Evolutionary conservation across 2,888 invertebrate species (phyloP), one percentile per base, ranked within the genome.

Genomic region (Eristalis intricaria): DNA sequence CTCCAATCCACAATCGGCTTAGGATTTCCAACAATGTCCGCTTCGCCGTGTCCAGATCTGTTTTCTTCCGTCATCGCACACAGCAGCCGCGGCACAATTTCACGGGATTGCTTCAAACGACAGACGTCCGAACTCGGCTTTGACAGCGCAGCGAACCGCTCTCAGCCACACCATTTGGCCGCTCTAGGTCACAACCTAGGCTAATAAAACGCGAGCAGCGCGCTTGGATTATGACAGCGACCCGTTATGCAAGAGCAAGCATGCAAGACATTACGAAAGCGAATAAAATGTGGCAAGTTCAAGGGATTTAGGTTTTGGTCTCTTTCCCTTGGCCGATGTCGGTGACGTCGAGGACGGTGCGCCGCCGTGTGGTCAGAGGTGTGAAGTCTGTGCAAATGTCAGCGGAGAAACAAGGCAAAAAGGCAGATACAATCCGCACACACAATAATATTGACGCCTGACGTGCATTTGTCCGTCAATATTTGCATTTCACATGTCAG

Each of bases 401-500:
- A 80, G 68, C 66, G 38, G 61, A 32, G 32, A 32, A 32, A 32
- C 32, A 32, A 32, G 32, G 32, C 32, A 32, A 32, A 32, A 64
- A 56, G 50, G 23, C 23, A 29, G 23, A 43, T 13, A 26, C 22
- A 83, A 80, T 74, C 56, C 23, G 75, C 50, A 65, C 82, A 84
- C 50, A 64, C 87, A 87, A 84, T 65, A 83, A 84, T 87, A 80
- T 84, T 84, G 76, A 87, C 79, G 87, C 84, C 87, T 87, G 87
- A 87, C 87, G 87, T 73, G 84, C 78, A 84, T 84, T 84, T 68
- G 58, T 35, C 32, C 68, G 68, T 75, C 73, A 87, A 87, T 87
- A 87, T 87, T 87, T 87, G 73, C 76, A 77, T 73, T 87, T 87
- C 84, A 84, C 87, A 84, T 87, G 80, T 87, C 87, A 87, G 87